Percentiles rank a stretch among this genome's conserved stretches.
Evolutionary conservation across 2,888 invertebrate genomes (phyloP).

Genomic region (Marasmarcha lunaedactyla): DNA sequence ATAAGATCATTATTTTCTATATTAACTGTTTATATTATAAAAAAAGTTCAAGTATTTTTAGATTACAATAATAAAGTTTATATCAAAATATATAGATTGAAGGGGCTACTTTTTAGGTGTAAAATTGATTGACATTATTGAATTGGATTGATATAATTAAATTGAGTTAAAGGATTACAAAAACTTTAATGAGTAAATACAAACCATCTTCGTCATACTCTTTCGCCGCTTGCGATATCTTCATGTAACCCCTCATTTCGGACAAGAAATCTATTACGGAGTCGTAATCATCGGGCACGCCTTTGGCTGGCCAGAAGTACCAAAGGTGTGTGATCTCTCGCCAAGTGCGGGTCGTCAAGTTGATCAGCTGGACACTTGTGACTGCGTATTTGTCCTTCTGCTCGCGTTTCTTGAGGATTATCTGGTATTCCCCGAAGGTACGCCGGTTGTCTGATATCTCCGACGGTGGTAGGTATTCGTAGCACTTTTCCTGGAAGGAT

Average conservation of each 20-base stretch:
- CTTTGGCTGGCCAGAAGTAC: slow-evolving; percentile 94
- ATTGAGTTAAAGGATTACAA: too few species aligned
- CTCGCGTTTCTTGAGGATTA: slow-evolving; percentile 89
- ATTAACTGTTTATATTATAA: too few species aligned
- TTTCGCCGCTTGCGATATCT: slow-evolving; percentile 59
- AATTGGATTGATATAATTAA: too few species aligned
- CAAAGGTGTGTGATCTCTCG: slow-evolving; percentile 92
- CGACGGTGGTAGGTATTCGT: slow-evolving; percentile 91
- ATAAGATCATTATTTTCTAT: too few species aligned
- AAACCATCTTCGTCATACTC: slow-evolving; percentile 64
- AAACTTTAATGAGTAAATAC: too few species aligned
- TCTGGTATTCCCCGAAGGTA: slow-evolving; percentile 88
- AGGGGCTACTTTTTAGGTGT: too few species aligned
- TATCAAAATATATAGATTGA: too few species aligned
- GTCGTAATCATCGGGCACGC: slow-evolving; percentile 85
- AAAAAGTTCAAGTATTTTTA: too few species aligned
- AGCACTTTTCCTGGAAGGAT: slow-evolving; percentile 83
- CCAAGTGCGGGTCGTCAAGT: slow-evolving; percentile 84
- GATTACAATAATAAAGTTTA: too few species aligned
- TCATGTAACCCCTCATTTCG: slow-evolving; percentile 78
- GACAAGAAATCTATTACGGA: slow-evolving; percentile 89
- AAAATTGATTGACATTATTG: too few species aligned
- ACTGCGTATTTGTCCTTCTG: slow-evolving; percentile 92
- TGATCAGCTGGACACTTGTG: slow-evolving; percentile 86
- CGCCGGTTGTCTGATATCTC: slow-evolving; percentile 91